Evolutionary conservation across 2,797 vertebrate genomes (phyloP).

Genomic region (Peromyscus melanophrys): DNA sequence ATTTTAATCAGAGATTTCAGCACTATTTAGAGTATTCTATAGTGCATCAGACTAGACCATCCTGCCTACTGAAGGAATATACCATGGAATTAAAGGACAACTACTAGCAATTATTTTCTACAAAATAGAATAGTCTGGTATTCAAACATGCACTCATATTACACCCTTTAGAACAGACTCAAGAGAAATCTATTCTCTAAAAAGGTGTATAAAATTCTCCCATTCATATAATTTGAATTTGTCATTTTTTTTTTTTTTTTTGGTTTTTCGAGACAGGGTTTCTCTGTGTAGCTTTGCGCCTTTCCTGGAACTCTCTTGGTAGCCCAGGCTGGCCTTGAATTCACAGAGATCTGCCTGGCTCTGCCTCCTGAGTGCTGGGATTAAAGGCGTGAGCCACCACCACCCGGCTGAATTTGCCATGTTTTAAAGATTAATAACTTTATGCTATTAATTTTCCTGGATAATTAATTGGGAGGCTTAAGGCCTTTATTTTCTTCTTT

Average conservation of each 20-base stretch:
- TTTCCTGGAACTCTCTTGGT: too few relatives aligned
- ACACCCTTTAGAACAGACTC: not conserved
- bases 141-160: not conserved
- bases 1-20: not conserved
- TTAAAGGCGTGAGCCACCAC: too few relatives aligned
- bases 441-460: not conserved
- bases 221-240: not conserved
- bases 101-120: not conserved
- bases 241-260: too few relatives aligned
- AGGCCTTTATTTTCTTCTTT: not conserved
- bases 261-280: too few relatives aligned
- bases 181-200: not conserved
- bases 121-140: not conserved
- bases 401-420: not conserved
- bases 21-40: not conserved
- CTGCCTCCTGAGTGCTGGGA: too few relatives aligned
- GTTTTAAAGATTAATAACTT: constrained; percentile 33
- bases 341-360: too few relatives aligned
- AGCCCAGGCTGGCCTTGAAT: too few relatives aligned
- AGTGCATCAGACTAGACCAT: not conserved
- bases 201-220: not conserved
- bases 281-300: too few relatives aligned
- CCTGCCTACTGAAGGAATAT: not conserved
- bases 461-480: not conserved
- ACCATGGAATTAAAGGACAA: not conserved